These are phyloP conservation scores for Athrips mouffetella DNA, from an alignment of 2,888 invertebrate species.

Conservation along the genomic window DNA sequence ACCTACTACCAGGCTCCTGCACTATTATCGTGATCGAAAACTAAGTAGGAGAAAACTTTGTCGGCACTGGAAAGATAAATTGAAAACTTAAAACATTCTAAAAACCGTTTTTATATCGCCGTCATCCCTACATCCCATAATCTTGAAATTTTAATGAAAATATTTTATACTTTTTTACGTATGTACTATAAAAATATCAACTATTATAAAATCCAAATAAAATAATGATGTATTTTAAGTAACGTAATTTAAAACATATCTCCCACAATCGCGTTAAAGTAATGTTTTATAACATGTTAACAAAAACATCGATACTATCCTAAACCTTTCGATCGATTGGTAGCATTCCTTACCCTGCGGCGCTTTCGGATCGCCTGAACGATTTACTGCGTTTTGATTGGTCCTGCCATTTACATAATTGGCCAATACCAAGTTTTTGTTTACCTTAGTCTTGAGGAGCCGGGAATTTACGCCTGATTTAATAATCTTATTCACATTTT, in stretches of 20 bases:
- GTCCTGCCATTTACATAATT: slow-evolving; percentile 67
- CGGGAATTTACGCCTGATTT: slow-evolving; percentile 19
- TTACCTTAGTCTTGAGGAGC: slow-evolving; percentile 48
- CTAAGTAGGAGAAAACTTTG: too few species aligned
- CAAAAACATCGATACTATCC: slow-evolving; percentile 15
- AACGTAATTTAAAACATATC: too few species aligned
- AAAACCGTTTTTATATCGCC: too few species aligned
- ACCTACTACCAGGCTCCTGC: slow-evolving; percentile 16
- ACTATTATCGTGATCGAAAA: background rate
- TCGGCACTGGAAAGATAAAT: too few species aligned
- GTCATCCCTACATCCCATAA: too few species aligned
- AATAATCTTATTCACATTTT: too few species aligned
- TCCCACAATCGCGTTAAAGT: background rate
- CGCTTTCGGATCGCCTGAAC: slow-evolving; percentile 53
- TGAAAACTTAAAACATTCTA: too few species aligned
- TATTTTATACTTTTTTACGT: too few species aligned
- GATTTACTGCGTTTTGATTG: slow-evolving; percentile 71
- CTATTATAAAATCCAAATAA: too few species aligned
- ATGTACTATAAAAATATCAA: too few species aligned
- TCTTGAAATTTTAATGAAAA: too few species aligned
- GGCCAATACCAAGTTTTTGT: slow-evolving; percentile 70
- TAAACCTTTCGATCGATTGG: slow-evolving; percentile 27
- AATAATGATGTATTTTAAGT: too few species aligned
- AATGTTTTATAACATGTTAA: slow-evolving; percentile 1
- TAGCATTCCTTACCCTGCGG: slow-evolving; percentile 36